These are phyloP conservation scores for Anser brachyrhynchus DNA, from an alignment of 2,113 vertebrate species.

Conservation along the genomic window DNA sequence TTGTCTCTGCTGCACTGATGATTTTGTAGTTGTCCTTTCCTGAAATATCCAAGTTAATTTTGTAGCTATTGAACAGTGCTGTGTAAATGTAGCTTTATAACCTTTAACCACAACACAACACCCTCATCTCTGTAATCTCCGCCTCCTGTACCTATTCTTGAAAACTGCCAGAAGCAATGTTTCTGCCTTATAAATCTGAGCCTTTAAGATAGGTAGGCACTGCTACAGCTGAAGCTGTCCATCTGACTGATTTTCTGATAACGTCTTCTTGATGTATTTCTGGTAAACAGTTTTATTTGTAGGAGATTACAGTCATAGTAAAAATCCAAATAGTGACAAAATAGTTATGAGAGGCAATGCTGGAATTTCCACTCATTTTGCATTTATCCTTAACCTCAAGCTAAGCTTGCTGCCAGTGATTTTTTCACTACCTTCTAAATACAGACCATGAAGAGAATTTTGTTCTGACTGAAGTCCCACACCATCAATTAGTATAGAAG, in stretches of 20 bases:
- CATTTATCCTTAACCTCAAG: not conserved
- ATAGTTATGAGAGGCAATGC: not conserved
- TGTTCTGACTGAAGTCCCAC: not conserved
- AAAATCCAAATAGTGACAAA: not conserved
- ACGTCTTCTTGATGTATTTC: not conserved
- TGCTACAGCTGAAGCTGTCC: not conserved
- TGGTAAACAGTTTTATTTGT: conserved; percentile 25
- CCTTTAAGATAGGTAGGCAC: not conserved
- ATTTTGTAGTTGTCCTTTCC: conserved; percentile 24
- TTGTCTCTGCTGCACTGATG: not conserved
- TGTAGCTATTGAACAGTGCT: conserved; percentile 3
- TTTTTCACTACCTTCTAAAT: not conserved
- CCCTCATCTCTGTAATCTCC: not conserved
- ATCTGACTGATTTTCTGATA: conserved; percentile 18
- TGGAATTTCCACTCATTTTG: not conserved
- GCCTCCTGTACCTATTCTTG: conserved; percentile 37
- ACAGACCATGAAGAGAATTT: not conserved
- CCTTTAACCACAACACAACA: conserved; percentile 24
- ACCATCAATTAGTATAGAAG: not conserved
- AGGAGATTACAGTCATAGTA: not conserved
- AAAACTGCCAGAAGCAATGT: conserved; percentile 25
- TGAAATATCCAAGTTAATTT: conserved; percentile 60
- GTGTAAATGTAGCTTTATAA: conserved; percentile 31
- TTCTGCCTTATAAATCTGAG: conserved; percentile 47
- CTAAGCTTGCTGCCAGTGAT: not conserved